A percentile compares a stretch with the other conserved stretches of the same genome.
Evolutionary conservation across 2,888 invertebrate species (phyloP).

Genomic region (Elegia similella): DNA sequence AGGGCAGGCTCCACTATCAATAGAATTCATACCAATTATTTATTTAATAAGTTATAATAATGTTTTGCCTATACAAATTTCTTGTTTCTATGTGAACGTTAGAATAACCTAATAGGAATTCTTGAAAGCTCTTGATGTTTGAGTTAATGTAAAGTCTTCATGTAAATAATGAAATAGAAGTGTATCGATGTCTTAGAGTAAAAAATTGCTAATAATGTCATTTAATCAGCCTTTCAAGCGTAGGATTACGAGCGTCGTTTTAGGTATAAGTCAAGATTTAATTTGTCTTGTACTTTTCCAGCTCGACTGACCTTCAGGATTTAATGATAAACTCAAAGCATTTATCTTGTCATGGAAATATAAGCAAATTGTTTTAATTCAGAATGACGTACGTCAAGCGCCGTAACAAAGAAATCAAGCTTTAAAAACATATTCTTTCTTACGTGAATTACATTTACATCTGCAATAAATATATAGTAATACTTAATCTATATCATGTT

Average conservation of each 20-base stretch:
- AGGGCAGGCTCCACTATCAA: not conserved
- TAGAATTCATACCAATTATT: too few relatives aligned
- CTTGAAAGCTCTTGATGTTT: too few relatives aligned
- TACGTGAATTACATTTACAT: too few relatives aligned
- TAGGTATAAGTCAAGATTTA: slow-evolving; percentile 68
- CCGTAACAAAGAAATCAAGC: slow-evolving; percentile 8
- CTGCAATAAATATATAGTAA: too few relatives aligned
- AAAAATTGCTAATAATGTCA: slow-evolving; percentile 59
- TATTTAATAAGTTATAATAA: too few relatives aligned
- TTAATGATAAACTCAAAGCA: slow-evolving; percentile 53
- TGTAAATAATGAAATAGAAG: slow-evolving; percentile 11
- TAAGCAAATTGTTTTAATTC: slow-evolving; percentile 35
- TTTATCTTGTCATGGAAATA: slow-evolving; percentile 50
- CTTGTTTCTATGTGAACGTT: too few relatives aligned
- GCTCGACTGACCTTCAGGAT: slow-evolving; percentile 58
- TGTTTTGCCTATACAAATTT: too few relatives aligned
- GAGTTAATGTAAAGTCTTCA: too few relatives aligned
- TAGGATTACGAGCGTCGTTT: slow-evolving; percentile 66
- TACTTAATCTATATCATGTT: too few relatives aligned
- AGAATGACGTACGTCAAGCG: not conserved
- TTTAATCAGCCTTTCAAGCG: slow-evolving; percentile 68
- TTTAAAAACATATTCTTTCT: too few relatives aligned
- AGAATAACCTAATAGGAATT: too few relatives aligned
- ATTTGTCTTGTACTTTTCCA: slow-evolving; percentile 68
- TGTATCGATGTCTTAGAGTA: slow-evolving; percentile 32